Base-by-base conservation (phyloP, 2,113 vertebrate genomes). In the Podocnemis expansa region DNA sequence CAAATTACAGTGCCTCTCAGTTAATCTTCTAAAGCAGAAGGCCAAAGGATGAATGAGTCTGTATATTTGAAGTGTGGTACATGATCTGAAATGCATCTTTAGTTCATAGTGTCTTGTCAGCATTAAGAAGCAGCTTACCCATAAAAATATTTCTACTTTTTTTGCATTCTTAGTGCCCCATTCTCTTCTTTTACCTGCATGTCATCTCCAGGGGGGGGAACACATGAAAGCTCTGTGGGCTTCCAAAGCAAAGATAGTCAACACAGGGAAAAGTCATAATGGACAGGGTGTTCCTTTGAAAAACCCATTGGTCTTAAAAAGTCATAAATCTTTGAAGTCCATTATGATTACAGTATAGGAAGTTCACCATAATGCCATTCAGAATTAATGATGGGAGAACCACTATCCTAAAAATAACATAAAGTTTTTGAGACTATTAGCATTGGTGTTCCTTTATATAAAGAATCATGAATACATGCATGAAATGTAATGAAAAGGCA, bases 401-500 rank as follows among this genome's bases (percentile, higher is more conserved):
- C 1, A 38, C 24, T 82, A 80, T 27, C 22, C 41, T 87, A 76
- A 90, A 89, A 79, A 93, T 51, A 78, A 60, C 5, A 43, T n/a
- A 9, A 92, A 49, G 16, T 79, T 34, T 5, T 41, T 55, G 49
- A 55, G n/a, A 43, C 80, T 86, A 78, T 52, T 22, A 84, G 9
- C 16, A 4, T 21, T 75, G 83, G 89, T 80, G 93, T 10, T 49
- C 47, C 82, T 94, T 90, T 82, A 88, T 52, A 94, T 87, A 58
- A 95, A 89, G 81, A 92, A 89, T 87, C 95, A 63, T 93, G 91
- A 94, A 78, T 17, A 85, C 51, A 31, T 8, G 63, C 9, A 52
- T 3, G 34, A 24, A 34, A 56, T 25, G 5, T 21, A 89, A 38
- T 34, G 41, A 82, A 87, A 60, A 84, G 43, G 67, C 10, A 95